Evolutionary conservation across 2,113 vertebrate genomes (phyloP), one percentile per base, ranked within the genome.

Genomic region (Corythornis madagascariensis): DNA sequence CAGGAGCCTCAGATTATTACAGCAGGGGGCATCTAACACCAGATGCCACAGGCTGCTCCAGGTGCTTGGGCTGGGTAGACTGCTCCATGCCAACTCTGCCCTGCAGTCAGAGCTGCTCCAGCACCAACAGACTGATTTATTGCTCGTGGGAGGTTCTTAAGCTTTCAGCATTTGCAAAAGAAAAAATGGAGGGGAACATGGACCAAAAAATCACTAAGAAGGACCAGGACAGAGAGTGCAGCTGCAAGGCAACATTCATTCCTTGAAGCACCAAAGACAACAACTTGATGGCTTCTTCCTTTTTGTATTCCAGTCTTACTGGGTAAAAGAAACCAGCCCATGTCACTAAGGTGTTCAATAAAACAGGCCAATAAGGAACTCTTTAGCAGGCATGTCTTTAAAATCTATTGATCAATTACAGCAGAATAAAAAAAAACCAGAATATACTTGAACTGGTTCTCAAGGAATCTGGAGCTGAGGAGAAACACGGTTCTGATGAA

Each of bases 51-150:
- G 35, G 45, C 31, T 66, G 45, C 17, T 35, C 14, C 56, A 16
- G 31, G 40, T 9, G 28, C 1, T 0, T 7, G 65, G 42, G 28
- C 35, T 63, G 45, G 21, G 28, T 10, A 31, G 33, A 13, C 31
- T 8, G 52, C n/a, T 22, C 45, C n/a, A 13, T 3, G 21, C 45
- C 52, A 29, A 6, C 40, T 17, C 14, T 6, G 1, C 24, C 31
- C 53, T 80, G 52, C 56, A 55, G 12, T 8, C 61, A 20, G 38
- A 76, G 25, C 31, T 22, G 22, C 31, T 61, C 50, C 76, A 82
- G 43, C 53, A 40, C 52, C 1, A 1, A 22, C 25, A 40, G 2
- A 28, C 12, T 1, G 0, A 33, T 56, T 17, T 33, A 5, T 60
- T 63, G 22, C 43, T 56, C 60, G 35, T 6, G 10, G 16, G 7